These are phyloP conservation scores for Diacarnus erythraeanus DNA, from an alignment of 37 sponge, comb jelly and placozoan genomes.

Conservation along the genomic window DNA sequence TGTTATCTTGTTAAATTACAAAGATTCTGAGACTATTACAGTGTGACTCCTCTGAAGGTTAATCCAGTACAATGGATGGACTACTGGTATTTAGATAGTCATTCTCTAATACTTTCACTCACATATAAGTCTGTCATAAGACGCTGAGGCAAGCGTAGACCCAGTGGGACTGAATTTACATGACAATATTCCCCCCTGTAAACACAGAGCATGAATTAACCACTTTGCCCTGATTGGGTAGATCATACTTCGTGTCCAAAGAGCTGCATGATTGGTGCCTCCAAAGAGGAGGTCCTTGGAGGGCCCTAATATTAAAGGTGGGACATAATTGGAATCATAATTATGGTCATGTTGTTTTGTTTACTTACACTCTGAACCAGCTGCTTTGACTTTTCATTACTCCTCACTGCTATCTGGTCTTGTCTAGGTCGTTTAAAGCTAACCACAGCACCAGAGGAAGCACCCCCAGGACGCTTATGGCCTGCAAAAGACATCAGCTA, in stretches of 20 bases:
- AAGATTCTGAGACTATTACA: too few species aligned
- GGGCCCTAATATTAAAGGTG: conserved; percentile 55
- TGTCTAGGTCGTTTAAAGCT: conserved; percentile 35
- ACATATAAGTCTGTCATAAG: conserved; percentile 92
- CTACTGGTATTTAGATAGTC: too few species aligned
- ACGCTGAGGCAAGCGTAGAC: conserved; percentile 87
- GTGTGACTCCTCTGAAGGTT: too few species aligned
- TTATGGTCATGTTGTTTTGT: too few species aligned
- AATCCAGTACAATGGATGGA: too few species aligned
- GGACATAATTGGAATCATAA: conserved; percentile 3
- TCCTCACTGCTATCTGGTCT: conserved; percentile 17
- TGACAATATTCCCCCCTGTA: conserved; percentile 67
- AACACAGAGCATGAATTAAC: background rate
- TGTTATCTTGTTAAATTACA: too few species aligned
- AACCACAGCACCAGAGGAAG: conserved; percentile 22
- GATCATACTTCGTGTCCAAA: conserved; percentile 87
- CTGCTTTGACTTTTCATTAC: conserved; percentile 13
- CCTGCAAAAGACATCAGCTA: conserved; percentile 43
- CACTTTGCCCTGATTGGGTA: too few species aligned
- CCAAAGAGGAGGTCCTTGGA: conserved; percentile 84
- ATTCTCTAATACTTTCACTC: conserved; percentile 14
- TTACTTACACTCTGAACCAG: conserved; percentile 25
- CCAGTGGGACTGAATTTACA: conserved; percentile 91
- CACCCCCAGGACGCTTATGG: conserved; percentile 21
- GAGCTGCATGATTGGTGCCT: conserved; percentile 97